A percentile compares a stretch with the other conserved stretches of the same genome.
Conservation (phyloP, 2,888 invertebrate genomes). For the Pyrocoelia pectoralis region DNA sequence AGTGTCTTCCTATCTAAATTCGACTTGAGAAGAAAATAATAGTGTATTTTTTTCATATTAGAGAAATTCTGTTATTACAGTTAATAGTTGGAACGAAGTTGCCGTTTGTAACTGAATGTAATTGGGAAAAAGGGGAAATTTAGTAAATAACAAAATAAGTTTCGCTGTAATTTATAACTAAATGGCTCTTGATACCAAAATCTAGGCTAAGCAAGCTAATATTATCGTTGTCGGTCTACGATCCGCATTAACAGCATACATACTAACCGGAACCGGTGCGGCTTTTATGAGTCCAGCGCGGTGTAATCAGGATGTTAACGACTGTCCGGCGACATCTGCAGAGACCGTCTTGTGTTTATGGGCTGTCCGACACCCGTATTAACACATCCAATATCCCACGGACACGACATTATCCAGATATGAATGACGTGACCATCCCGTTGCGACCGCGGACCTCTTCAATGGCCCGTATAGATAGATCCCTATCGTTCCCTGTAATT, state of each 20-base stretch:
- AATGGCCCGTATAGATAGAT: conserved; percentile 37
- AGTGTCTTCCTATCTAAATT: no score
- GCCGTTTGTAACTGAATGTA: not conserved
- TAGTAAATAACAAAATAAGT: conserved; percentile 2
- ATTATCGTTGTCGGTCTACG: conserved; percentile 35
- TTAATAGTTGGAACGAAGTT: not conserved
- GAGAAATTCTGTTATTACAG: not conserved
- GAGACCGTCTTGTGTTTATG: conserved; percentile 60
- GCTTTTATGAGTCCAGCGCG: conserved; percentile 49
- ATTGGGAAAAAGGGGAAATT: not conserved
- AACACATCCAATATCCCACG: conserved; percentile 60
- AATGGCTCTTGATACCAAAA: conserved; percentile 27
- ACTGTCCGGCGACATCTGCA: conserved; percentile 59
- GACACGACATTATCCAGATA: conserved; percentile 60
- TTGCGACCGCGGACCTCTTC: conserved; percentile 36
- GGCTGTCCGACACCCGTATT: conserved; percentile 60
- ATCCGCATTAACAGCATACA: conserved; percentile 33
- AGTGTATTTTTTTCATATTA: no score
- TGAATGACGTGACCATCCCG: conserved; percentile 60
- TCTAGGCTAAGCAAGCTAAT: conserved; percentile 40
- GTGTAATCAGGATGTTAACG: conserved; percentile 58
- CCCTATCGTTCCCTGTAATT: conserved; percentile 36
- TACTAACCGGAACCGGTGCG: conserved; percentile 44
- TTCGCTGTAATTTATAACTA: conserved; percentile 14
- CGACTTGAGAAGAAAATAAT: no score